Percentiles rank a stretch among this genome's conserved stretches.
Evolutionary conservation across 1,140 invertebrate genomes (phyloP).

Genomic region (Drosophila santomea): DNA sequence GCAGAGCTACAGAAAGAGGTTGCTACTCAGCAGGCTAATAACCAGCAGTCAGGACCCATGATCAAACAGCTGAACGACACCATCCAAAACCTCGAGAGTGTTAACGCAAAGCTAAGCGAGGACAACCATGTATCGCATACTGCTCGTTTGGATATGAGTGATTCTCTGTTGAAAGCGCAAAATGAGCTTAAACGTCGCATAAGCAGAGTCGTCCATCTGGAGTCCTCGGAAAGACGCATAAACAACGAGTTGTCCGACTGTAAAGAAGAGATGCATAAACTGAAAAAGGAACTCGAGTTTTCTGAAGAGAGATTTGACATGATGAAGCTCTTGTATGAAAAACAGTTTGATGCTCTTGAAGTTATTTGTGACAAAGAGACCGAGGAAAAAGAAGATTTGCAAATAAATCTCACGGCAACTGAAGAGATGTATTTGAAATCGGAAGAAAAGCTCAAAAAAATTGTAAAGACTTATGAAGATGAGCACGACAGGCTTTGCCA

Average conservation of each 20-base stretch:
- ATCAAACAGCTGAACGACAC: constrained; percentile 19
- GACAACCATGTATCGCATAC: constrained; percentile 32
- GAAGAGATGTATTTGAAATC: background rate
- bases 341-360: background rate
- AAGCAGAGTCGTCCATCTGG: background rate
- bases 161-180: background rate
- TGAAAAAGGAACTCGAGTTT: background rate
- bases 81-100: constrained; percentile 39
- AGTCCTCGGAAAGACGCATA: background rate
- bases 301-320: background rate
- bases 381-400: background rate
- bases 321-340: background rate
- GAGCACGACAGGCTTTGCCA: too few relatives aligned
- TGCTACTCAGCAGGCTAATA: background rate
- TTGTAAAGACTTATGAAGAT: too few relatives aligned
- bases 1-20: background rate
- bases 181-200: background rate
- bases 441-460: too few relatives aligned
- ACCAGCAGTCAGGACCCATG: background rate
- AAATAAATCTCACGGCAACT: background rate
- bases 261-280: background rate
- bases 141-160: constrained; percentile 1
- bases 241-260: background rate
- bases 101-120: constrained; percentile 45
- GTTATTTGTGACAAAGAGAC: background rate